Conservation (phyloP, 2,888 invertebrate genomes). For the Chironomus riparius region DNA sequence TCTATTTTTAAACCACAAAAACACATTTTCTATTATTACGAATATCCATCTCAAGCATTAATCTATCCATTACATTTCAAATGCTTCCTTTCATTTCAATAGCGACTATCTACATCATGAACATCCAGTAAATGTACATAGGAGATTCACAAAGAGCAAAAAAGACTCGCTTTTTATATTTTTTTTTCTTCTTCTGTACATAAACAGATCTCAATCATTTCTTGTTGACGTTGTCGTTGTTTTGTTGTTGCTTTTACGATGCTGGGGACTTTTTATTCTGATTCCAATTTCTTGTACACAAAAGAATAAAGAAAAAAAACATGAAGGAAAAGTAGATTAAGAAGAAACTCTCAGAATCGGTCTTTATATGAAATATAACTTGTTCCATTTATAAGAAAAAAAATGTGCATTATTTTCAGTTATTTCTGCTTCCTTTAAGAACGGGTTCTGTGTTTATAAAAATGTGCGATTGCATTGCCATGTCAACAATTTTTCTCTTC, state of each 20-base stretch:
- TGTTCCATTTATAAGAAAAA: slow-evolving; percentile 21
- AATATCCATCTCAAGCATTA: too few species aligned
- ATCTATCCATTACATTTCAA: too few species aligned
- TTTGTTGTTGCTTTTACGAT: neutral
- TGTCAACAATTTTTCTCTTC: neutral
- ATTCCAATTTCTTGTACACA: neutral
- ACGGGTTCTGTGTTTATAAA: slow-evolving; percentile 9
- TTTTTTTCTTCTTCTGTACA: neutral
- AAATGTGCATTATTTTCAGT: too few species aligned
- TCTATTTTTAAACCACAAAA: too few species aligned
- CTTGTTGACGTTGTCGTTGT: neutral
- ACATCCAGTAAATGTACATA: too few species aligned
- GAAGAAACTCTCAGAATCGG: neutral
- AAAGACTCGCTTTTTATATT: neutral
- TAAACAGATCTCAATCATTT: neutral
- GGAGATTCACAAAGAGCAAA: too few species aligned
- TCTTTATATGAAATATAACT: slow-evolving; percentile 10
- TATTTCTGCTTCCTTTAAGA: neutral
- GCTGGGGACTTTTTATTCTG: neutral
- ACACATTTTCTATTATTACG: too few species aligned
- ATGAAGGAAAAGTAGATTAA: neutral
- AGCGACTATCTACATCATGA: too few species aligned
- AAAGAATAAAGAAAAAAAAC: neutral
- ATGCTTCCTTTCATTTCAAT: too few species aligned
- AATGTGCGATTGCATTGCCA: slow-evolving; percentile 3